These are phyloP conservation scores for Drosophila paulistorum DNA, from an alignment of 1,140 invertebrate species.

Conservation along the genomic window DNA sequence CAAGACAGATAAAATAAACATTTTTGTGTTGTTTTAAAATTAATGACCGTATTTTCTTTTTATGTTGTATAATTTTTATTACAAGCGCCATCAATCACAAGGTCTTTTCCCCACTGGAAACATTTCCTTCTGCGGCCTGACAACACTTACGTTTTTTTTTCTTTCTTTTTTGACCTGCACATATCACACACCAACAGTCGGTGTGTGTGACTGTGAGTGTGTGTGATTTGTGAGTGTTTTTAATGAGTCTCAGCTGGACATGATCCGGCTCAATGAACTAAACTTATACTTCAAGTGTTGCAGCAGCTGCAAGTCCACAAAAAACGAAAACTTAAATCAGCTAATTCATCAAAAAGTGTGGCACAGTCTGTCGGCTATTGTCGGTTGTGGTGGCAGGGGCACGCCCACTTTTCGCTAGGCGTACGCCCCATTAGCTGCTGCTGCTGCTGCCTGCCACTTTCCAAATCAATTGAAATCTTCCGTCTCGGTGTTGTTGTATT, in stretches of 20 bases:
- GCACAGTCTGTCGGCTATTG: constrained; percentile 61
- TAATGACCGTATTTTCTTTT: constrained; percentile 37
- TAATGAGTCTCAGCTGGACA: constrained; percentile 58
- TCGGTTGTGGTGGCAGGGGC: constrained; percentile 42
- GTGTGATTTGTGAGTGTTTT: constrained; percentile 55
- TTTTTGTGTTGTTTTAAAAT: constrained; percentile 36
- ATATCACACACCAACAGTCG: constrained; percentile 19
- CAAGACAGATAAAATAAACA: constrained; percentile 84
- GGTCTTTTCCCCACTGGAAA: constrained; percentile 17
- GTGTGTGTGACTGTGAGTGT: constrained; percentile 26
- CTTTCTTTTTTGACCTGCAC: constrained; percentile 47
- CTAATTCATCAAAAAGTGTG: constrained; percentile 78
- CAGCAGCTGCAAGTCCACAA: constrained; percentile 62
- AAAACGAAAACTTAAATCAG: constrained; percentile 39
- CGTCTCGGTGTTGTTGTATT: constrained; percentile 39
- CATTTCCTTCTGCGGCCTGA: constrained; percentile 25
- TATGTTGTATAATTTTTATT: constrained; percentile 7
- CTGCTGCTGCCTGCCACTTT: constrained; percentile 56
- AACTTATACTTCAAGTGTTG: constrained; percentile 18
- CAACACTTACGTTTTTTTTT: constrained; percentile 45
- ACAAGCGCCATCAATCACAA: constrained; percentile 41
- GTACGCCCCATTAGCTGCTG: constrained; percentile 51
- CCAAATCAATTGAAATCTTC: constrained; percentile 69
- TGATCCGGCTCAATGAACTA: constrained; percentile 73
- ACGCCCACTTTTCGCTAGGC: constrained; percentile 63